Evolutionary conservation across 1,140 invertebrate species (phyloP), one percentile per base, ranked within the genome.

Genomic region (Rhizoglyphus robini): DNA sequence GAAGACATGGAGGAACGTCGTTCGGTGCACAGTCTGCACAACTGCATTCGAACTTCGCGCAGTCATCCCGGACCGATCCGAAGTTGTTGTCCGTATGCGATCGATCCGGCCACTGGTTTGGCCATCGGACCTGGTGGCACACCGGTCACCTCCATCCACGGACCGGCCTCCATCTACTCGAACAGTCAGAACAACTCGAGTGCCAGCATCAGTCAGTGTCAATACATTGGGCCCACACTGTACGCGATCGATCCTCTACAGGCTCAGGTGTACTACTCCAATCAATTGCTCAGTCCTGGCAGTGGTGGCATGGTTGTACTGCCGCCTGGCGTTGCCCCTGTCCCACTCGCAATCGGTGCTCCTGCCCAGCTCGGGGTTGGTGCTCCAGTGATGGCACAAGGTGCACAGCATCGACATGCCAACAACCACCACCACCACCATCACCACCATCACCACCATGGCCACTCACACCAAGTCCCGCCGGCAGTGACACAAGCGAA

Each of bases 1-100:
- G 96, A 99, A 85, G 96, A 99, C 82, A 83, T 98, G 81, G 95
- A 97, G 82, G 96, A 99, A 81, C 87, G 91, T 76, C 87, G 91
- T 78, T 94, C 92, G 79, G 85, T 95, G 78, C 91, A 95, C 86
- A 93, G 90, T 85, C 88, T 93, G 79, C 90, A 90, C 82, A 91
- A 86, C 83, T 60, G 58, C 29, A 85, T 90, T 74, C 85, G 88
- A 81, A 88, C 84, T 79, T 88, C 84, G 76, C 82, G 85, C 76
- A 86, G 84, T 79, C 87, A 88, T 76, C 84, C 84, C 69, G 83
- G 84, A 74, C 74, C 74, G 41, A 81, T 86, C 75, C 85, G 87
- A 57, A 69, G 70, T 27, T 57, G 63, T 32, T 18, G 57, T 41
- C n/a, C 41, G n/a, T 41, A 15, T 54, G 25, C 46, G n/a, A 65